Evolutionary conservation across 1,140 invertebrate species (phyloP), one percentile per base, ranked within the genome.

Genomic region (Amyelois transitella): DNA sequence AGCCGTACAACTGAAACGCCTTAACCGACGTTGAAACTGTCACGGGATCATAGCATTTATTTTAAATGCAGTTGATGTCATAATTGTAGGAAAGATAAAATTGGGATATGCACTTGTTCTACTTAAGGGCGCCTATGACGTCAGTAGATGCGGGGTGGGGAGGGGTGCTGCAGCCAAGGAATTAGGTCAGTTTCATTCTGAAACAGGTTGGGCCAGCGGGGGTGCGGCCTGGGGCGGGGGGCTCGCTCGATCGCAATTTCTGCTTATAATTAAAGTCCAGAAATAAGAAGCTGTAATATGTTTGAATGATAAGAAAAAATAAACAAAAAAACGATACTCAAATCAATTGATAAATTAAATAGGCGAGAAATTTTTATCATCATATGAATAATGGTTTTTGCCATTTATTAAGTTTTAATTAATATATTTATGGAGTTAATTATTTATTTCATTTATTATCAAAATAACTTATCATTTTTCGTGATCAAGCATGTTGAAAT

Each of bases 141-240:
- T 87, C 84, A 84, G 67, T 75, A 20, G 65, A 65, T 75, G 74
- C 64, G 78, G 75, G 72, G 80, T 71, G 81, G 78, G 78, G 75
- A 74, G 80, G 72, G 81, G 78, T 76, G 53, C 51, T 85, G 84
- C 84, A 87, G 73, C 60, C 51, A 21, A 63, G 73, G 72, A 87
- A 85, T 85, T 80, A 73, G 84, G 84, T 85, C 84, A 87, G 84
- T 87, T 87, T 87, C 84, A 85, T 87, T 87, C 84, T 87, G 75
- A 87, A 85, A 87, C 77, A 75, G 77, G 77, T 72, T 76, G 63
- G 70, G 65, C 43, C 57, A 45, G 53, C 43, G 68, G 59, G 51
- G 53, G 45, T 48, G 45, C 32, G 54, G 45, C 55, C 55, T 48
- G 69, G 55, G 58, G 56, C 44, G 57, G 47, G 57, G 53, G 49